Evolutionary conservation across 2,888 invertebrate genomes (phyloP).

Genomic region (Drosophila cognata): DNA sequence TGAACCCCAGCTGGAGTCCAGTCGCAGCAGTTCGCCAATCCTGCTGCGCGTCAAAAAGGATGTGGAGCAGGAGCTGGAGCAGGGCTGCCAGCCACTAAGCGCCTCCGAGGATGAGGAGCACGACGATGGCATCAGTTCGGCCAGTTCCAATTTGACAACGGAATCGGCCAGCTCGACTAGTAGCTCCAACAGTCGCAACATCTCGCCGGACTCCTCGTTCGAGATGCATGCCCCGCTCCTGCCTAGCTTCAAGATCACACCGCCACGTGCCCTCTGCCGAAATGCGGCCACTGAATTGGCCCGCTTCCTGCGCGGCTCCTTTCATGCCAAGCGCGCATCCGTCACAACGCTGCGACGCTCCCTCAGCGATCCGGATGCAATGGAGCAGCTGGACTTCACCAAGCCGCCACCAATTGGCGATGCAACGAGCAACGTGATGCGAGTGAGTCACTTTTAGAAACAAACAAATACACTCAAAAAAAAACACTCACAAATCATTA

Average conservation of each 20-base stretch:
- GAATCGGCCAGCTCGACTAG: conserved; percentile 52
- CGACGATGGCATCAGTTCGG: conserved; percentile 82
- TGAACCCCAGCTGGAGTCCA: conserved; percentile 41
- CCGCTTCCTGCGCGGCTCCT: conserved; percentile 82
- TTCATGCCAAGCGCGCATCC: conserved; percentile 83
- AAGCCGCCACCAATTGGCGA: conserved; percentile 63
- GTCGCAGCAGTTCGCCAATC: conserved; percentile 72
- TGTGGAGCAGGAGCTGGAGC: conserved; percentile 24
- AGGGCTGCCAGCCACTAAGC: conserved; percentile 62
- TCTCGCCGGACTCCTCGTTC: conserved; percentile 82
- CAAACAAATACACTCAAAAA: background rate
- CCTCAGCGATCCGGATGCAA: conserved; percentile 83
- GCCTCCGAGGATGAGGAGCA: conserved; percentile 66
- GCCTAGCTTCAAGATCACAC: conserved; percentile 84
- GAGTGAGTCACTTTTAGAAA: conserved; percentile 83
- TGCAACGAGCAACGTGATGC: conserved; percentile 75
- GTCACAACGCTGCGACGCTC: conserved; percentile 83
- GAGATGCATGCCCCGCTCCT: conserved; percentile 83
- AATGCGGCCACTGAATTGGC: conserved; percentile 82
- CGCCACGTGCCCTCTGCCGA: conserved; percentile 70
- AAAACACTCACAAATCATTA: background rate
- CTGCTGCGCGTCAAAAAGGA: conserved; percentile 58
- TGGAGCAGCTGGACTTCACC: conserved; percentile 75
- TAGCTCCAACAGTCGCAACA: conserved; percentile 65
- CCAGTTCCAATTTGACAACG: conserved; percentile 57